These are phyloP conservation scores for Euura lappo DNA, from an alignment of 1,140 invertebrate species.

Conservation along the genomic window DNA sequence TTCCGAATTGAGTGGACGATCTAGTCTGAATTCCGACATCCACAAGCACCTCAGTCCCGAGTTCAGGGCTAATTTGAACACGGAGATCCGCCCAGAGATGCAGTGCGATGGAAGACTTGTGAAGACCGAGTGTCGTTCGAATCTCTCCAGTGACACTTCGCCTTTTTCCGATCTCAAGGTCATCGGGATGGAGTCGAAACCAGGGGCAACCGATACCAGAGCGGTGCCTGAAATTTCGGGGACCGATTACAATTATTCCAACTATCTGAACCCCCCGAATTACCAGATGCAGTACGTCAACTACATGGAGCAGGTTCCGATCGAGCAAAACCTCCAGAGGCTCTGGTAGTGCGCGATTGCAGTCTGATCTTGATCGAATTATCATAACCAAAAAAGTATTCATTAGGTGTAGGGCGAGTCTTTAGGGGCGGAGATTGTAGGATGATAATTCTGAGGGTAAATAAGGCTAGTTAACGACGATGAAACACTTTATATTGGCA, in stretches of 20 bases:
- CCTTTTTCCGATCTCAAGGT: conserved; percentile 35
- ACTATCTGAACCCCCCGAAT: conserved; percentile 44
- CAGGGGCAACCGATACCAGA: conserved; percentile 35
- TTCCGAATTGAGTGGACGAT: conserved; percentile 29
- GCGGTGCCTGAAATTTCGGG: conserved; percentile 31
- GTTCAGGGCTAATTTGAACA: conserved; percentile 31
- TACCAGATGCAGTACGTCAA: conserved; percentile 56
- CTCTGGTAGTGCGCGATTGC: conserved; percentile 44
- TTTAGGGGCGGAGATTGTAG: not conserved
- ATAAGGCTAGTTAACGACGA: conserved; percentile 3
- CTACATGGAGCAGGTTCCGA: conserved; percentile 49
- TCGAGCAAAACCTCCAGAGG: conserved; percentile 53
- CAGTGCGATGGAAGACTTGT: conserved; percentile 29
- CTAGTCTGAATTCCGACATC: conserved; percentile 30
- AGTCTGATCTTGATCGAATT: conserved; percentile 10
- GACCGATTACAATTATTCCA: conserved; percentile 45
- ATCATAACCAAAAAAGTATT: conserved; percentile 20
- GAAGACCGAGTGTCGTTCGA: conserved; percentile 45
- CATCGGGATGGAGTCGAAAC: conserved; percentile 2
- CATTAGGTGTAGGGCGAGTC: conserved; percentile 12
- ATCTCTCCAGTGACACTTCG: conserved; percentile 28
- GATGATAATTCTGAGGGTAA: conserved; percentile 17
- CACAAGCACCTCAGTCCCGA: conserved; percentile 27
- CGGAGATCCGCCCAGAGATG: conserved; percentile 23
- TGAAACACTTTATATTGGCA: conserved; percentile 26